Evolutionary conservation across 2,888 invertebrate genomes (phyloP).

Genomic region (Papilio protenor): DNA sequence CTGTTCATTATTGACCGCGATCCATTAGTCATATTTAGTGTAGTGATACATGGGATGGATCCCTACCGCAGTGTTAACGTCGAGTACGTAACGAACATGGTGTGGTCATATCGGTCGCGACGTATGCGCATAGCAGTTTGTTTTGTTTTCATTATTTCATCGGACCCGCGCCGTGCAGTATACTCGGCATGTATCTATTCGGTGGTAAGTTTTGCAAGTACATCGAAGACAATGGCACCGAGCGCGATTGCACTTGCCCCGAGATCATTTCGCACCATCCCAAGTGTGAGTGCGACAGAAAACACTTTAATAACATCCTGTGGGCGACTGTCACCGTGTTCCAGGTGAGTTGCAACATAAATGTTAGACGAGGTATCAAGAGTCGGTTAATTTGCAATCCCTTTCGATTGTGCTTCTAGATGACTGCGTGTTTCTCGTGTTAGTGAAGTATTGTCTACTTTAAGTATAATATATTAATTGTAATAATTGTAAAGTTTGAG

Average conservation of each 20-base stretch:
- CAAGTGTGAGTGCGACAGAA: constrained; percentile 97
- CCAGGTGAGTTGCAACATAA: constrained; percentile 90
- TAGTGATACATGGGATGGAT: constrained; percentile 49
- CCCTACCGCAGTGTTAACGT: constrained; percentile 74
- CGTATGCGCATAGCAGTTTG: constrained; percentile 82
- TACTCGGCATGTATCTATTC: constrained; percentile 99
- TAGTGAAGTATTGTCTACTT: constrained; percentile 37
- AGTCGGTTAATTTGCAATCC: constrained; percentile 81
- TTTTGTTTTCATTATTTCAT: constrained; percentile 83
- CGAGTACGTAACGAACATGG: constrained; percentile 66
- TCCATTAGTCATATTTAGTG: constrained; percentile 44
- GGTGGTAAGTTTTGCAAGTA: constrained; percentile 99
- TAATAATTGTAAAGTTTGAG: constrained; percentile 6
- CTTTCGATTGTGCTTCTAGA: constrained; percentile 70
- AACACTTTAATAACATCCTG: constrained; percentile 99
- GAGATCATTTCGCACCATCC: constrained; percentile 95
- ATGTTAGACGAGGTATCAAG: constrained; percentile 69
- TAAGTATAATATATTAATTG: constrained; percentile 15
- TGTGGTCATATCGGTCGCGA: constrained; percentile 75
- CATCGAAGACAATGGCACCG: constrained; percentile 92
- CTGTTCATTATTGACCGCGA: constrained; percentile 40
- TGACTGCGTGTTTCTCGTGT: constrained; percentile 75
- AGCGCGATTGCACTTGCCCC: constrained; percentile 96
- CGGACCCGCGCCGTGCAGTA: constrained; percentile 88
- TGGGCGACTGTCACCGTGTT: constrained; percentile 99